These are phyloP conservation scores for Bombus waltoni DNA, from an alignment of 1,140 invertebrate genomes.

Conservation along the genomic window DNA sequence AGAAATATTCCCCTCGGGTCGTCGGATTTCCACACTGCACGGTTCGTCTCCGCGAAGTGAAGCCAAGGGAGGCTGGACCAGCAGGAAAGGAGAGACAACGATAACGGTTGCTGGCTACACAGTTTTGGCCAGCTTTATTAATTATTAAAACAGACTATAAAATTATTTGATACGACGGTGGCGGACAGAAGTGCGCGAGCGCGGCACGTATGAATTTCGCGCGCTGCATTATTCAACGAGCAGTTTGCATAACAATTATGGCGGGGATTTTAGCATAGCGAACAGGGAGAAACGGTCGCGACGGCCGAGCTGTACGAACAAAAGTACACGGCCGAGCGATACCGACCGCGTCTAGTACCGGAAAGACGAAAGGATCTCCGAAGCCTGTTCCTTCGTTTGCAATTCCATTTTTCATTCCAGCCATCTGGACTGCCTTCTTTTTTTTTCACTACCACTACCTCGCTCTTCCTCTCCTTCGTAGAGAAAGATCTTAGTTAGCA, in stretches of 20 bases:
- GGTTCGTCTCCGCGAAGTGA: background rate
- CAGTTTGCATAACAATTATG: slow-evolving; percentile 71
- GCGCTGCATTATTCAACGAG: slow-evolving; percentile 67
- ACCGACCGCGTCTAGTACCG: slow-evolving; percentile 25
- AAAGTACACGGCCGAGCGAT: slow-evolving; percentile 43
- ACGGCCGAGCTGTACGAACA: slow-evolving; percentile 23
- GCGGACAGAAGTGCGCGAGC: slow-evolving; percentile 42
- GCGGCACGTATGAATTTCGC: slow-evolving; percentile 66
- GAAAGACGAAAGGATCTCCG: slow-evolving; percentile 37
- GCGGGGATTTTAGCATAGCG: slow-evolving; percentile 66
- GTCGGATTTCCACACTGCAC: slow-evolving; percentile 3
- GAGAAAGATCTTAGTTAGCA: background rate
- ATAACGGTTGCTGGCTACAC: background rate
- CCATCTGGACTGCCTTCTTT: background rate
- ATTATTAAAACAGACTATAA: slow-evolving; percentile 54
- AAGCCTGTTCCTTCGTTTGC: slow-evolving; percentile 49
- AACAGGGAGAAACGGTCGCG: background rate
- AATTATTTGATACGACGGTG: slow-evolving; percentile 44
- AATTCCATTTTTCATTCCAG: slow-evolving; percentile 54
- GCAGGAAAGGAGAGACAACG: too few species aligned
- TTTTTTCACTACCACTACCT: background rate
- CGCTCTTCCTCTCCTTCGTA: background rate
- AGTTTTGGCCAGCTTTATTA: slow-evolving; percentile 37
- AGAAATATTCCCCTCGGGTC: background rate
- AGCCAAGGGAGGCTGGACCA: background rate